Base-by-base conservation (phyloP, 1,140 invertebrate species). In the Trissolcus basalis region DNA sequence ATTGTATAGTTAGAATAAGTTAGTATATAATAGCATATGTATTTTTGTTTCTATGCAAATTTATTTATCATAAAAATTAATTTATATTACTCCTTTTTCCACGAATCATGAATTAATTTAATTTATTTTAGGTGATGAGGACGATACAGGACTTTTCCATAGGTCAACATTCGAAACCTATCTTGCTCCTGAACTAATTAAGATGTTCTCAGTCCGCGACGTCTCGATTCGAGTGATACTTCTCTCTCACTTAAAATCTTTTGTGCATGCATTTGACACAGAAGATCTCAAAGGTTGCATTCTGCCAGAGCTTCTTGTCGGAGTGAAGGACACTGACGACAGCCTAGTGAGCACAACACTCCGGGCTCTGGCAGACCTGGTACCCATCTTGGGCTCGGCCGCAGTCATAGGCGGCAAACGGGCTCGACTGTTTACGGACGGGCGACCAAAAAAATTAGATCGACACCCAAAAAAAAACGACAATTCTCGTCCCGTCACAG, bases 291-390 rank as follows among this genome's bases (percentile, higher is more conserved):
- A 92, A 15, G 86, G 86, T 16, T 90, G 91, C 43, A 91, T 95
- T 73, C 86, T 95, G 77, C 94, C 94, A 13, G 93, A 94, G 91
- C 83, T 96, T n/a, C 89, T 96, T 7, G 89, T 95, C 12, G 95
- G 95, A 3, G 94, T 96, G 70, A 94, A 94, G 84, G 95, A 96
- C 76, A 93, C 91, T 0, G 93, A 95, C 83, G 94, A 97, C 82
- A 88, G 90, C 35, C 85, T 97, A 45, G 96, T 96, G 0, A 91
- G 93, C 16, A 91, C 92, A 56, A 96, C 95, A 5, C 83, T 97
- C 39, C 90, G 91, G 45, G 93, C 93, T 55, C 85, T 97, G 32
- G 94, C 95, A 39, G 93, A 95, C 82, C 82, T 97, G 39, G 93
- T 97, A 15, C 93, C 94, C 1, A 91, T 96, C 61, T 86, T 97